Evolutionary conservation across 2,113 vertebrate genomes (phyloP).

Genomic region (Cinclus mexicanus): DNA sequence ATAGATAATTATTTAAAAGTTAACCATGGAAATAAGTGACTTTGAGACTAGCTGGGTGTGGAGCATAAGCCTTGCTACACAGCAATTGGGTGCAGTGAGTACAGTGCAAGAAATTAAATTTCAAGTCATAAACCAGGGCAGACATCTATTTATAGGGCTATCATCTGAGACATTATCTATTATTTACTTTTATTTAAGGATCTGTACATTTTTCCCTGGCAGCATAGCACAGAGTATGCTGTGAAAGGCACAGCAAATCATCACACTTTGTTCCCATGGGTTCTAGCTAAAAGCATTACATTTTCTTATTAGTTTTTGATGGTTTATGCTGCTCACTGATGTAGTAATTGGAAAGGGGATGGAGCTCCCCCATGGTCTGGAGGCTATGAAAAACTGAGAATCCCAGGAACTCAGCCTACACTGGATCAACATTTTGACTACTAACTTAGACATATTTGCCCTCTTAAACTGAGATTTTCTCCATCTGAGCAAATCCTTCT

Average conservation of each 20-base stretch:
- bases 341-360: not conserved
- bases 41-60: not conserved
- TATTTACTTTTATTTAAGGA: conserved; percentile 34
- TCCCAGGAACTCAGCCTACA: not conserved
- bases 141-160: not conserved
- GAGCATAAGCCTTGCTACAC: not conserved
- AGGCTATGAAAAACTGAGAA: not conserved
- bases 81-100: not conserved
- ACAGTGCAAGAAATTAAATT: conserved; percentile 23
- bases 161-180: not conserved
- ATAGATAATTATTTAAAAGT: not conserved
- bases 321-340: not conserved
- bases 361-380: not conserved
- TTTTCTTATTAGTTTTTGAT: not conserved
- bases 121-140: conserved; percentile 2
- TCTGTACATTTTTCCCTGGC: not conserved
- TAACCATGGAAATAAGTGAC: not conserved
- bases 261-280: not conserved
- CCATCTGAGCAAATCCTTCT: too few species aligned
- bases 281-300: not conserved
- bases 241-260: not conserved
- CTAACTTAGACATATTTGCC: not conserved
- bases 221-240: not conserved
- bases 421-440: not conserved
- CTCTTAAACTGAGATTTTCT: not conserved